These are phyloP conservation scores for Hyppa rectilinea DNA, from an alignment of 2,888 invertebrate species.

Conservation along the genomic window DNA sequence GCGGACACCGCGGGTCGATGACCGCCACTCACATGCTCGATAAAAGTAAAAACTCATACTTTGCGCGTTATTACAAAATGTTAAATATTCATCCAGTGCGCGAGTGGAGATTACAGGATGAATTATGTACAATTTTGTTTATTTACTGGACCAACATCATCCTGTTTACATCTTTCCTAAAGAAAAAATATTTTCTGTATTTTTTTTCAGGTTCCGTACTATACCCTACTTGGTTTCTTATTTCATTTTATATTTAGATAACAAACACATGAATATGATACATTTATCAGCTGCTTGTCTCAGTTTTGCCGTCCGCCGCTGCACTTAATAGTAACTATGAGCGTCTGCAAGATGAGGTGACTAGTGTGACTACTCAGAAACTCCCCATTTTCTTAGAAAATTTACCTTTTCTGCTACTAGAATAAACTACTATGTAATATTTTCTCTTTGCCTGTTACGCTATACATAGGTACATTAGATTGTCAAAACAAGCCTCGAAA, in stretches of 20 bases:
- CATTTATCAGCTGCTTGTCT: slow-evolving; percentile 26
- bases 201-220: not conserved
- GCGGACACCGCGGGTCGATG: slow-evolving; percentile 71
- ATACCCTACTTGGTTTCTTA: not conserved
- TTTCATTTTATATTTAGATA: not conserved
- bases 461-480: not conserved
- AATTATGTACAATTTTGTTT: slow-evolving; percentile 2
- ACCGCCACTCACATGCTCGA: slow-evolving; percentile 78
- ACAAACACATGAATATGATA: not conserved
- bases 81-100: slow-evolving; percentile 66
- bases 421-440: not conserved
- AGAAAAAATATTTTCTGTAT: not conserved
- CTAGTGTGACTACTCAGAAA: no score
- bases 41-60: slow-evolving; percentile 88
- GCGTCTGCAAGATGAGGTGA: not conserved
- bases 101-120: slow-evolving; percentile 56
- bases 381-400: not conserved
- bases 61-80: slow-evolving; percentile 75
- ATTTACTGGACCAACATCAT: not conserved
- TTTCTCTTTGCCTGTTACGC: not conserved
- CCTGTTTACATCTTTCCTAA: not conserved
- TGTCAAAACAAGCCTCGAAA: no score
- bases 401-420: not conserved
- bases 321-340: slow-evolving; percentile 25
- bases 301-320: slow-evolving; percentile 4